Evolutionary conservation across 2,888 invertebrate species (phyloP).

Genomic region (Scaptomyza reducta): DNA sequence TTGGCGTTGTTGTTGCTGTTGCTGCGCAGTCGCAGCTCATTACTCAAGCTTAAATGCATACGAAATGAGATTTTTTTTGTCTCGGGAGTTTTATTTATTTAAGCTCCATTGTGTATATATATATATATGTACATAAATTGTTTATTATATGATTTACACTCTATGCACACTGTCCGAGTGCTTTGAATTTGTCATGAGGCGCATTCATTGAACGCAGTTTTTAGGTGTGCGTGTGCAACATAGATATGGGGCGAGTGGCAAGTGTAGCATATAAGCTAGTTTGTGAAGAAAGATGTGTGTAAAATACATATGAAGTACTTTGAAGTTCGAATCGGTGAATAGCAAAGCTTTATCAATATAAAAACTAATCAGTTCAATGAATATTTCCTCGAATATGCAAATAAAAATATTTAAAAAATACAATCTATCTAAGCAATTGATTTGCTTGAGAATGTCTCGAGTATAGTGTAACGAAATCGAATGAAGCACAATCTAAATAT

Average conservation of each 20-base stretch:
- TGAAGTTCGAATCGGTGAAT: too few species aligned
- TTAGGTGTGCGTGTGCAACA: conserved; percentile 19
- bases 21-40: conserved; percentile 50
- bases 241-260: conserved; percentile 1
- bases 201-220: conserved; percentile 26
- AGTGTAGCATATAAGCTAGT: neutral
- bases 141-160: conserved; percentile 65
- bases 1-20: conserved; percentile 25
- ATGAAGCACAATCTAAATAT: conserved; percentile 42
- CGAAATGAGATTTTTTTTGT: conserved; percentile 70
- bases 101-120: conserved; percentile 45
- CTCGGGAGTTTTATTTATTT: conserved; percentile 58
- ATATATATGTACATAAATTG: conserved; percentile 36
- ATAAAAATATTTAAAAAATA: neutral
- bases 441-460: neutral
- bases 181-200: conserved; percentile 52
- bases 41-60: conserved; percentile 79
- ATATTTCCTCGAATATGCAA: neutral
- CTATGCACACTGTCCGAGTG: conserved; percentile 45
- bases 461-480: neutral
- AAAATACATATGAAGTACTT: too few species aligned
- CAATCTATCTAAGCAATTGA: too few species aligned
- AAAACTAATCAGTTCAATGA: neutral
- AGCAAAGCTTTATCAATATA: too few species aligned
- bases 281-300: neutral